Evolutionary conservation across 2,888 invertebrate genomes (phyloP).

Genomic region (Synergus laeviventris): DNA sequence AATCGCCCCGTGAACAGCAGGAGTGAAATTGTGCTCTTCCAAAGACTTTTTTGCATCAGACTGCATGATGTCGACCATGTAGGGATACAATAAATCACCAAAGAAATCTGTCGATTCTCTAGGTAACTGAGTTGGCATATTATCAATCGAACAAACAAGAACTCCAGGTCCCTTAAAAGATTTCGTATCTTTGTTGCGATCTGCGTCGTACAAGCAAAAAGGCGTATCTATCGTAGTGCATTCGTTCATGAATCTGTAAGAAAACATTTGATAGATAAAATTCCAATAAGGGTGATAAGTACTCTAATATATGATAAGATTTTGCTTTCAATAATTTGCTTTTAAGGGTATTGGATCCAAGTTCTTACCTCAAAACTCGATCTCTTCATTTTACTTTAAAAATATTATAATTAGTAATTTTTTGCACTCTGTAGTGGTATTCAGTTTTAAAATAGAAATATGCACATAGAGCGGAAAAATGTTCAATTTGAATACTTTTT

Average conservation of each 20-base stretch:
- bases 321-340: too few relatives aligned
- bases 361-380: too few relatives aligned
- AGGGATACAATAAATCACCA: constrained; percentile 94
- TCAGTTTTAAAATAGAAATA: too few relatives aligned
- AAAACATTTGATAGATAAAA: not conserved
- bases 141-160: constrained; percentile 99
- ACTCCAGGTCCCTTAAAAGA: constrained; percentile 98
- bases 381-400: not conserved
- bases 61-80: constrained; percentile 90
- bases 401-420: too few relatives aligned
- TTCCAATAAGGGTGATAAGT: not conserved
- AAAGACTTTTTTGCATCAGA: constrained; percentile 89
- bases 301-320: not conserved
- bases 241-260: constrained; percentile 94
- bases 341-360: too few relatives aligned
- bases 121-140: constrained; percentile 99
- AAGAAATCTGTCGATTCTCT: constrained; percentile 98
- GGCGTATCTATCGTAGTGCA: constrained; percentile 99
- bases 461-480: not conserved
- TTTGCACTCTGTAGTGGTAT: too few relatives aligned
- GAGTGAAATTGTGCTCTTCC: constrained; percentile 86
- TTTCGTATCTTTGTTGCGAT: constrained; percentile 97
- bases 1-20: constrained; percentile 88
- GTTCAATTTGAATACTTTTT: too few relatives aligned
- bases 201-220: constrained; percentile 99